phyloP scores from a whole-genome alignment of 2,888 invertebrate genomes.

The Neoscelio sp. region DNA sequence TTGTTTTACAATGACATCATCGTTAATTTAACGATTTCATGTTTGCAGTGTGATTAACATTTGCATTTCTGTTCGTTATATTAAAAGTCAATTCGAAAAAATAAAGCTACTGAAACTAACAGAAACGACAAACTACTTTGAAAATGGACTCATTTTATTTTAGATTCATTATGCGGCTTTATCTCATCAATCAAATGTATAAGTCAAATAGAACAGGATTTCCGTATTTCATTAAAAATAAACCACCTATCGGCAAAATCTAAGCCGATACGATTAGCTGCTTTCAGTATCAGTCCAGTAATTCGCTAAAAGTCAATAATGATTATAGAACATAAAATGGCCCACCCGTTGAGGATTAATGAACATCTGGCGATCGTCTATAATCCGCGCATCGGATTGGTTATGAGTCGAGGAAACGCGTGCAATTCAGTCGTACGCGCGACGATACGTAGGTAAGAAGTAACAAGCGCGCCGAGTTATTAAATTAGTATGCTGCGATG shows the following conservation, averaged over 20 bases:
- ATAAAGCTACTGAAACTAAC: no score
- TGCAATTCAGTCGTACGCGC: conserved; percentile 32
- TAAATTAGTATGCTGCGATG: conserved; percentile 73
- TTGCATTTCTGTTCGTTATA: no score
- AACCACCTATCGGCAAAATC: conserved; percentile 1
- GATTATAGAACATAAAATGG: conserved; percentile 11
- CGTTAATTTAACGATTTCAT: no score
- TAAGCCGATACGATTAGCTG: conserved; percentile 10
- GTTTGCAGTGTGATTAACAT: no score
- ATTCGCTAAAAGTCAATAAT: conserved; percentile 30
- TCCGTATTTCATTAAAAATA: conserved; percentile 3
- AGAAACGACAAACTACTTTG: no score
- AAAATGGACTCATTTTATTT: background rate
- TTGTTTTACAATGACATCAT: no score
- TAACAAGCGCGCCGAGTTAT: conserved; percentile 68
- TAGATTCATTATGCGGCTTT: background rate
- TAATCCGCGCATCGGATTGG: conserved; percentile 9
- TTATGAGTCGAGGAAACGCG: conserved; percentile 15
- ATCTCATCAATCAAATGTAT: conserved; percentile 32
- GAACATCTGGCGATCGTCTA: conserved; percentile 31
- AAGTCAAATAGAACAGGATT: conserved; percentile 14
- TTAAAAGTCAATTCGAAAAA: no score
- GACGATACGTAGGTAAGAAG: conserved; percentile 54
- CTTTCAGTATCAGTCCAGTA: conserved; percentile 7
- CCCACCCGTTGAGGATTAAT: conserved; percentile 52